Evolutionary conservation across 2,888 invertebrate species (phyloP).

Genomic region (Netelia inedita): DNA sequence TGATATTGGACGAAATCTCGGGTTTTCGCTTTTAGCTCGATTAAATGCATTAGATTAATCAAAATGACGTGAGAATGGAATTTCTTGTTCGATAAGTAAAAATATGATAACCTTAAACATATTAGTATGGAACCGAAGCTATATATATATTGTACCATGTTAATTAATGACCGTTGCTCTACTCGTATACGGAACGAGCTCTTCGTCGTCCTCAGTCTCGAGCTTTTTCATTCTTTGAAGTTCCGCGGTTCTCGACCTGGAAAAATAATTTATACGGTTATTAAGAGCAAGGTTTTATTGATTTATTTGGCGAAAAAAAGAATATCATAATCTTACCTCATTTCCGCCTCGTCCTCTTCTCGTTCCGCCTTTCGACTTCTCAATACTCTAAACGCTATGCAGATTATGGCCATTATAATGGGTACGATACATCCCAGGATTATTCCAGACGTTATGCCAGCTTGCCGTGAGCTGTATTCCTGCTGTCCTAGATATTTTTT

Average conservation of each 20-base stretch:
- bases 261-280: background rate
- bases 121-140: slow-evolving; percentile 7
- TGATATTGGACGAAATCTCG: background rate
- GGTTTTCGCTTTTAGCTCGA: background rate
- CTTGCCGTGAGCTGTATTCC: slow-evolving; percentile 92
- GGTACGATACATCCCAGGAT: slow-evolving; percentile 92
- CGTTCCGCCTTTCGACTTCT: slow-evolving; percentile 86
- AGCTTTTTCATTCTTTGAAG: slow-evolving; percentile 78
- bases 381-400: slow-evolving; percentile 88
- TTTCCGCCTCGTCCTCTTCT: slow-evolving; percentile 85
- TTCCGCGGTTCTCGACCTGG: slow-evolving; percentile 76
- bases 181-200: slow-evolving; percentile 70
- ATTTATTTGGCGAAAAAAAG: background rate
- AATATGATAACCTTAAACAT: slow-evolving; percentile 34
- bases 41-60: slow-evolving; percentile 15
- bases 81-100: slow-evolving; percentile 14
- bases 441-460: slow-evolving; percentile 92
- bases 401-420: slow-evolving; percentile 89
- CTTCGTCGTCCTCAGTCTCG: slow-evolving; percentile 80
- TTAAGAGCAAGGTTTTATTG: slow-evolving; percentile 6
- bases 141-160: slow-evolving; percentile 1
- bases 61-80: slow-evolving; percentile 35
- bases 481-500: slow-evolving; percentile 88
- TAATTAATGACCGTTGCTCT: slow-evolving; percentile 80
- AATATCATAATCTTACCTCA: slow-evolving; percentile 77